Conservation (phyloP, 2,888 invertebrate species). For the Acanthacorydalis orientalis region DNA sequence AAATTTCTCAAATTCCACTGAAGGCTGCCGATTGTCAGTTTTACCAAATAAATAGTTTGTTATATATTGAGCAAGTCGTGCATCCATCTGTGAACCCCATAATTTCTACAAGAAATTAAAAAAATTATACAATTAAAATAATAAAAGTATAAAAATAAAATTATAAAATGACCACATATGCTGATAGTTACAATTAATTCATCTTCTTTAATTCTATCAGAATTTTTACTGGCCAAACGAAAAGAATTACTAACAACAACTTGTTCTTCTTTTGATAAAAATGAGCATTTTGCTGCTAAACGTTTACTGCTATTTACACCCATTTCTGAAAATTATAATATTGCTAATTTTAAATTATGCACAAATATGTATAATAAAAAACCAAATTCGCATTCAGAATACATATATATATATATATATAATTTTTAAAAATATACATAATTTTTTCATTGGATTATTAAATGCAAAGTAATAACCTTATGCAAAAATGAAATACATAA, state of each 20-base stretch:
- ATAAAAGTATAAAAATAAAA: slow-evolving; percentile 9
- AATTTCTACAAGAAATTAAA: slow-evolving; percentile 34
- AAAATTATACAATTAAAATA: slow-evolving; percentile 9
- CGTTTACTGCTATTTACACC: slow-evolving; percentile 43
- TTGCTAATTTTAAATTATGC: neutral
- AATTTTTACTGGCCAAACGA: slow-evolving; percentile 43
- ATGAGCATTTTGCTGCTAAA: slow-evolving; percentile 44
- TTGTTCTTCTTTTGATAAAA: slow-evolving; percentile 45
- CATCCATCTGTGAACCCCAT: slow-evolving; percentile 53
- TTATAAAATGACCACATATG: neutral
- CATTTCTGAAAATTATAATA: slow-evolving; percentile 14
- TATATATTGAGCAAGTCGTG: slow-evolving; percentile 45
- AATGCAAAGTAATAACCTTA: too few species aligned
- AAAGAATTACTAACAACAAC: slow-evolving; percentile 43
- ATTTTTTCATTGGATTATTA: too few species aligned
- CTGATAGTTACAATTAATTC: slow-evolving; percentile 46
- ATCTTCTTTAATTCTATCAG: slow-evolving; percentile 44
- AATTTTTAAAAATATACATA: too few species aligned
- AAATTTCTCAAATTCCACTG: slow-evolving; percentile 44
- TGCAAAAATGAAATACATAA: too few species aligned
- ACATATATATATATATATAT: too few species aligned
- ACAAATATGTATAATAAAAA: neutral
- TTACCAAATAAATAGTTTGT: slow-evolving; percentile 49
- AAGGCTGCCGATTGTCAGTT: slow-evolving; percentile 20
- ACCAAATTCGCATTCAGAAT: neutral